A percentile compares a stretch with the other conserved stretches of the same genome.
Evolutionary conservation across 2,888 invertebrate genomes (phyloP).

Genomic region (Ormyrus thymus): DNA sequence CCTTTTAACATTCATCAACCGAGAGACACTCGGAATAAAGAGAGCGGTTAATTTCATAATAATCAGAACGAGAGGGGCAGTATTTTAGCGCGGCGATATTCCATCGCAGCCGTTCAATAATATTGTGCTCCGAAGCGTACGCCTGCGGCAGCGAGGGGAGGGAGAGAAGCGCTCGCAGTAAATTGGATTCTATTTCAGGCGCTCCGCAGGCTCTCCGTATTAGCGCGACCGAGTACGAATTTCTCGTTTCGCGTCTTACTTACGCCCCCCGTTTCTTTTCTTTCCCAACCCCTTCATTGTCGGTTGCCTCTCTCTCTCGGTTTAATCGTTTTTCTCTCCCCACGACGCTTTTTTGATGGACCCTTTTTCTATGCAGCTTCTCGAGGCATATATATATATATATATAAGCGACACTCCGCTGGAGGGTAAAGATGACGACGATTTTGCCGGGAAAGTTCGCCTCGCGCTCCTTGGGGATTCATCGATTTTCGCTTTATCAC

Average conservation of each 20-base stretch:
- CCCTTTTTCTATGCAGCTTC: constrained; percentile 5
- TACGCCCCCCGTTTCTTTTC: neutral
- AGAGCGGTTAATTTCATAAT: no score
- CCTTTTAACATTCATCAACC: no score
- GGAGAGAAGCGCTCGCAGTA: constrained; percentile 36
- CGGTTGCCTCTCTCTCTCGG: neutral
- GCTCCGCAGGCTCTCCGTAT: constrained; percentile 36
- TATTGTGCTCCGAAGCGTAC: constrained; percentile 58
- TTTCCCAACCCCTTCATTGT: neutral
- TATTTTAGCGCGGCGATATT: constrained; percentile 21
- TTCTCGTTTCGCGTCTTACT: constrained; percentile 39
- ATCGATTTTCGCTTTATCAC: constrained; percentile 40
- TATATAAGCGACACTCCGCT: neutral
- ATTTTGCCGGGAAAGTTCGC: neutral
- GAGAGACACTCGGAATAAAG: no score
- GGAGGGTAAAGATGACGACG: neutral
- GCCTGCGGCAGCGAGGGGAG: constrained; percentile 41
- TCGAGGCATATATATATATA: neutral
- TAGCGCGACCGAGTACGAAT: constrained; percentile 48
- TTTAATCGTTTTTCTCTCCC: constrained; percentile 5
- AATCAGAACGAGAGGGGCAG: no score
- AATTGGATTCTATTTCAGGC: constrained; percentile 59
- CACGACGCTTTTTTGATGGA: neutral
- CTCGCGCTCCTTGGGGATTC: constrained; percentile 14
- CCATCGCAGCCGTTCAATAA: constrained; percentile 57